Evolutionary conservation across 2,113 vertebrate species (phyloP), one percentile per base, ranked within the genome.

Genomic region (Hassar affinis): DNA sequence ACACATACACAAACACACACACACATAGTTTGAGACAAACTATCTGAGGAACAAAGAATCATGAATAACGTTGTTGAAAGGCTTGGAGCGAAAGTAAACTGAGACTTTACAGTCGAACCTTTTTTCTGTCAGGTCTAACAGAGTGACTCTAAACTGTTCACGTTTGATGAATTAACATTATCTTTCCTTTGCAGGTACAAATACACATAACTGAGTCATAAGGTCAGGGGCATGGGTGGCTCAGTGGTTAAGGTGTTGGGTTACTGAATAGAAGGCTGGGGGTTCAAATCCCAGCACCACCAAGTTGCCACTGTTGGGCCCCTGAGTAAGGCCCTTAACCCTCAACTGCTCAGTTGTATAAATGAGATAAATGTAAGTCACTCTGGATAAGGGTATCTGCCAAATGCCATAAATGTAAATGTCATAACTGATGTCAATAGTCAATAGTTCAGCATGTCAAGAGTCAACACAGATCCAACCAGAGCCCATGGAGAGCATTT

Each of bases 1-100:
- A 87, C 61, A 81, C 30, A 79, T 38, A 64, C 42, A 69, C 66
- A 74, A 30, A 84, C 56, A 85, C 47, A 45, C 56, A 85, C 47
- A 45, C 30, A 54, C 33, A 56, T 30, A 80, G 15, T 20, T 27
- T 30, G 6, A 74, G 35, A 72, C 33, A 47, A 57, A 45, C 38
- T 80, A 33, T 27, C 27, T 52, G 0, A 71, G 69, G 9, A 57
- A 56, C 14, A 56, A 57, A 12, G n/a, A 54, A 52, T 38, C 22
- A 80, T 33, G 59, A 35, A 35, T 66, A 33, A 66, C 30, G 6
- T 52, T 52, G 11, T 27, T 61, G 59, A 61, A 61, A 61, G 35
- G 4, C 9, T 25, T n/a, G 33, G 17, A 9, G 18, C 20, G 8
- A 38, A 22, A 22, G 64, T 68, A 30, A 62, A 30, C 17, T 9